phyloP scores from a whole-genome alignment of 2,113 vertebrate genomes.

The Xenopus tropicalis region DNA sequence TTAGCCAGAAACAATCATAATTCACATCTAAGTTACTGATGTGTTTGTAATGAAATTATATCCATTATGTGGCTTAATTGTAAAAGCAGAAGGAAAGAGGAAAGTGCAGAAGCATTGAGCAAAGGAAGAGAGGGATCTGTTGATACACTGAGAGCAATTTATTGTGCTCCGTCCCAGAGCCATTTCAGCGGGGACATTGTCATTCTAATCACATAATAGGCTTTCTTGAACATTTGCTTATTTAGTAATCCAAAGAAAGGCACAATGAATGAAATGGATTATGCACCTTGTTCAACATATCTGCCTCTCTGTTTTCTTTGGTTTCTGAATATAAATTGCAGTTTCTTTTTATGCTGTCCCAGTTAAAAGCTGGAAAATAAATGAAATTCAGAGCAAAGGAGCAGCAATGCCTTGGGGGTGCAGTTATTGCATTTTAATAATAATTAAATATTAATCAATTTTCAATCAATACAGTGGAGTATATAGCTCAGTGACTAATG shows the following conservation, averaged over 20 bases:
- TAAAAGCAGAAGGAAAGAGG: constrained; percentile 40
- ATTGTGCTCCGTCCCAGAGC: background rate
- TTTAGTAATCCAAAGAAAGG: constrained; percentile 13
- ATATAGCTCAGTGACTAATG: too few relatives aligned
- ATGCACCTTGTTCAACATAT: constrained; percentile 11
- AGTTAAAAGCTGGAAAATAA: background rate
- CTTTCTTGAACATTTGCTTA: background rate
- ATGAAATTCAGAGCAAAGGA: background rate
- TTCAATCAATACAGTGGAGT: too few relatives aligned
- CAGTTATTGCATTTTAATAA: background rate
- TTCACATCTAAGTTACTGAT: too few relatives aligned
- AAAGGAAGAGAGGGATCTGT: background rate
- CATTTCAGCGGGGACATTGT: constrained; percentile 16
- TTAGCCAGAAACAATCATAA: constrained; percentile 16
- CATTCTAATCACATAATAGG: constrained; percentile 1
- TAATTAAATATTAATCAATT: background rate
- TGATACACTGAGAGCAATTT: constrained; percentile 16
- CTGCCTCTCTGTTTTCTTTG: background rate
- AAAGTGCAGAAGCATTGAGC: background rate
- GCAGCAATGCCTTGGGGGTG: background rate
- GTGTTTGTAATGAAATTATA: constrained; percentile 28
- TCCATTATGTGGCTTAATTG: constrained; percentile 14
- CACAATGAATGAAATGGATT: constrained; percentile 6
- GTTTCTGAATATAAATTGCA: background rate
- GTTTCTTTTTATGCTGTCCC: background rate